Percentiles rank a stretch among this genome's conserved stretches.
Conservation (phyloP, 2,888 invertebrate species). For the Lepidonotus clava region DNA sequence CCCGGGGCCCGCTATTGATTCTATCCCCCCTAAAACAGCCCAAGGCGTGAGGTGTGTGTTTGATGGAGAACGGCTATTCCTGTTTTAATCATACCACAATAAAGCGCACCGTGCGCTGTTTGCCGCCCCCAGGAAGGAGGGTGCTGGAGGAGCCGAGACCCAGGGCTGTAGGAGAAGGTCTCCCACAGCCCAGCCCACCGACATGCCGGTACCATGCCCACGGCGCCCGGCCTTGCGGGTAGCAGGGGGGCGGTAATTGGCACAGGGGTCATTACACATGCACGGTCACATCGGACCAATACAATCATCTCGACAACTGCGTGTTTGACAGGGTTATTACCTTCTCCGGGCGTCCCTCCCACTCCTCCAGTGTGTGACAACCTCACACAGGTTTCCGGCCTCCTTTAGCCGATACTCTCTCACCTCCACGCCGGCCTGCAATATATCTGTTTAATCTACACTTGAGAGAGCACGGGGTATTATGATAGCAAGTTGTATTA, state of each 20-base stretch:
- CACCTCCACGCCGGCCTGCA: not conserved
- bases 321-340: conserved; percentile 50
- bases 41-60: conserved; percentile 24
- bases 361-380: not conserved
- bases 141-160: not conserved
- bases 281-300: conserved; percentile 43
- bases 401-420: conserved; percentile 21
- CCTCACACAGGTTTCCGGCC: not conserved
- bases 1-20: not conserved
- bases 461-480: too few relatives aligned
- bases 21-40: not conserved
- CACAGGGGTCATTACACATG: not conserved
- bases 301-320: conserved; percentile 28
- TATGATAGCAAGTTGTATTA: too few relatives aligned
- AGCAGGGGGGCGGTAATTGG: conserved; percentile 20
- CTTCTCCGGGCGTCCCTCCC: conserved; percentile 33
- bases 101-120: too few relatives aligned
- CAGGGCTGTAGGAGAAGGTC: too few relatives aligned
- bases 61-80: not conserved
- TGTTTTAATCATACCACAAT: conserved; percentile 51
- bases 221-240: not conserved
- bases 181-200: too few relatives aligned
- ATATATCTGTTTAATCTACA: too few relatives aligned
- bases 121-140: not conserved
- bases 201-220: conserved; percentile 23